These are phyloP conservation scores for Zonotrichia leucophrys DNA, from an alignment of 2,113 vertebrate species.

Conservation along the genomic window DNA sequence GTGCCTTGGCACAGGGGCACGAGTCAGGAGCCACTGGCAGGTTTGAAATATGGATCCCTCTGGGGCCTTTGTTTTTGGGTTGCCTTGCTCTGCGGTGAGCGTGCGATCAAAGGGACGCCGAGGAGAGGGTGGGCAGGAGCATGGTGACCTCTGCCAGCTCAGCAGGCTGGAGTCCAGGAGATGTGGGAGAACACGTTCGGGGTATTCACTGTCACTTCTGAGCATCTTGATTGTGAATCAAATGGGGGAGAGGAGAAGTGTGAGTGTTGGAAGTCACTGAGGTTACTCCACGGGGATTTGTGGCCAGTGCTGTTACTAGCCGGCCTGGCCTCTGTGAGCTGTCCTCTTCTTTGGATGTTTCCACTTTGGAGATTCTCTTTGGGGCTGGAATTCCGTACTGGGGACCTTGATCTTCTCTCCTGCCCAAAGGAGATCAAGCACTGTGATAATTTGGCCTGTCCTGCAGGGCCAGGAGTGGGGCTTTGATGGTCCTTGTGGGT, in stretches of 20 bases:
- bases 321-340: neutral
- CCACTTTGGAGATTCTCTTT: neutral
- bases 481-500: neutral
- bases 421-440: accelerated
- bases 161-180: neutral
- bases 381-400: neutral
- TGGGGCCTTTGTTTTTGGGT: conserved; percentile 25
- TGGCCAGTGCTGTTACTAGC: neutral
- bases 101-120: neutral
- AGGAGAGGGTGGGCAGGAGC: conserved; percentile 14
- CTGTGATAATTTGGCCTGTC: neutral
- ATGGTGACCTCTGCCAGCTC: neutral
- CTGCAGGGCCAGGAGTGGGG: neutral
- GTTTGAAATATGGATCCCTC: conserved; percentile 10
- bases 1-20: conserved; percentile 8
- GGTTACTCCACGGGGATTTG: neutral
- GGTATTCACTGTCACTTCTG: neutral
- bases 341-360: neutral
- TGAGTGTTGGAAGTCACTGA: neutral
- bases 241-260: neutral
- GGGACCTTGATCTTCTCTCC: neutral
- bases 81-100: neutral
- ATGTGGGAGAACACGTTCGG: neutral
- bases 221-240: neutral
- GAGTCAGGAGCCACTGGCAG: neutral